Percentiles rank a stretch among this genome's conserved stretches.
phyloP scores from a whole-genome alignment of 2,888 invertebrate species.

The Drosophila nr. perissopoda region DNA sequence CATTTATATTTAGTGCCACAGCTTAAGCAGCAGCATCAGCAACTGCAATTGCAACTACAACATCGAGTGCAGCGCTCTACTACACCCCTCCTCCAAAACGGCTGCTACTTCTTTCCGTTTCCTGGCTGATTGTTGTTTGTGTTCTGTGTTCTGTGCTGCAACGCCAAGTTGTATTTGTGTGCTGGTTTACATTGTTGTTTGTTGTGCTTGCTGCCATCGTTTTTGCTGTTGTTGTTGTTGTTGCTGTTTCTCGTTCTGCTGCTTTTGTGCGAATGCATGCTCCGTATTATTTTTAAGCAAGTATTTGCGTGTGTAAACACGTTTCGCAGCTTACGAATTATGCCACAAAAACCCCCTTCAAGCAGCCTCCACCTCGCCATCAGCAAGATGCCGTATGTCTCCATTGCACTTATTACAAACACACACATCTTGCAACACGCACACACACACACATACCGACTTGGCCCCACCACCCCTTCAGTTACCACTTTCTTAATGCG shows the following conservation, averaged over 20 bases:
- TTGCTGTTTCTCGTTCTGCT: conserved; percentile 29
- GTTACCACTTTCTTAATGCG: conserved; percentile 37
- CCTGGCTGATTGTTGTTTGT: conserved; percentile 46
- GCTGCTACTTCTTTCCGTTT: conserved; percentile 54
- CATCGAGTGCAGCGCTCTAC: conserved; percentile 49
- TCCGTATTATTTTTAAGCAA: conserved; percentile 72
- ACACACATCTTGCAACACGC: conserved; percentile 7
- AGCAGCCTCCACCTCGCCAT: not conserved
- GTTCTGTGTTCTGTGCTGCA: conserved; percentile 20
- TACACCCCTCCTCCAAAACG: conserved; percentile 6
- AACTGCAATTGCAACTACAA: conserved; percentile 5
- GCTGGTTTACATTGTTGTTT: conserved; percentile 25
- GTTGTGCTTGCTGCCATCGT: not conserved
- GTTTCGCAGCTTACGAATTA: conserved; percentile 78
- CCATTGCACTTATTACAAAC: conserved; percentile 39
- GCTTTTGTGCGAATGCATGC: conserved; percentile 57
- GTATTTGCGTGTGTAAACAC: conserved; percentile 80
- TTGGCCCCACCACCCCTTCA: not conserved
- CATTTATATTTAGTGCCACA: conserved; percentile 64
- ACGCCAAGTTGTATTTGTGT: conserved; percentile 11
- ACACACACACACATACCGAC: not conserved
- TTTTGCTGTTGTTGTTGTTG: conserved; percentile 3
- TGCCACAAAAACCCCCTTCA: conserved; percentile 29
- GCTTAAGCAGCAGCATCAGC: conserved; percentile 36
- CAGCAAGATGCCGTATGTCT: conserved; percentile 23